Percentiles rank a stretch among this genome's conserved stretches.
phyloP scores from a whole-genome alignment of 1,140 invertebrate species.

The Danaus melanippus region DNA sequence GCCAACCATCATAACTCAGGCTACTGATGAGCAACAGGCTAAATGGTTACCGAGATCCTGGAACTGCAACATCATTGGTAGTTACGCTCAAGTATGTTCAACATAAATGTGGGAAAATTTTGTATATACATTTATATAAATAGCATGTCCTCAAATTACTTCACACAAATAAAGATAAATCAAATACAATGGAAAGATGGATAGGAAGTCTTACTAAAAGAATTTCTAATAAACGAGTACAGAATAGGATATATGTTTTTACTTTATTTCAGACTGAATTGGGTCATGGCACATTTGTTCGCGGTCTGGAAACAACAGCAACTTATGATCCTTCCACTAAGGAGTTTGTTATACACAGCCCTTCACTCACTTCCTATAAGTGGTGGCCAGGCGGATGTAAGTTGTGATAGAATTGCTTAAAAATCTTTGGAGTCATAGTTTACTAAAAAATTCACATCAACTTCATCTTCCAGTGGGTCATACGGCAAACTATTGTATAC shows the following conservation, averaged over 20 bases:
- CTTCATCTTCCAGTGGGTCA: conserved; percentile 85
- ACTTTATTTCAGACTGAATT: conserved; percentile 83
- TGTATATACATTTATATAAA: too few species aligned
- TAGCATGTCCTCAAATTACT: too few species aligned
- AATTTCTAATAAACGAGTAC: too few species aligned
- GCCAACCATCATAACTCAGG: conserved; percentile 88
- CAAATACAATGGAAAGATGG: too few species aligned
- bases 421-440: not conserved
- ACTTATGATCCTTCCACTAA: conserved; percentile 88
- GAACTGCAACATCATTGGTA: conserved; percentile 87
- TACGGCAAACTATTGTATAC: conserved; percentile 90
- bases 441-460: not conserved
- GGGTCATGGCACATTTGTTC: conserved; percentile 93
- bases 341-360: conserved; percentile 91
- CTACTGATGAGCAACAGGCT: conserved; percentile 85
- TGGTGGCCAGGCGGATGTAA: conserved; percentile 95
- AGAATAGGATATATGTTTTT: not conserved
- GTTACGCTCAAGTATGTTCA: conserved; percentile 86
- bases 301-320: conserved; percentile 92
- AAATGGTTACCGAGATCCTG: conserved; percentile 87
- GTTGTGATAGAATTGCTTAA: conserved; percentile 45
- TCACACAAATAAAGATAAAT: too few species aligned
- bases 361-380: conserved; percentile 90
- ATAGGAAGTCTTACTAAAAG: too few species aligned
- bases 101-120: too few species aligned